Evolutionary conservation across 2,797 vertebrate genomes (phyloP).

Genomic region (Chaunax sp.): DNA sequence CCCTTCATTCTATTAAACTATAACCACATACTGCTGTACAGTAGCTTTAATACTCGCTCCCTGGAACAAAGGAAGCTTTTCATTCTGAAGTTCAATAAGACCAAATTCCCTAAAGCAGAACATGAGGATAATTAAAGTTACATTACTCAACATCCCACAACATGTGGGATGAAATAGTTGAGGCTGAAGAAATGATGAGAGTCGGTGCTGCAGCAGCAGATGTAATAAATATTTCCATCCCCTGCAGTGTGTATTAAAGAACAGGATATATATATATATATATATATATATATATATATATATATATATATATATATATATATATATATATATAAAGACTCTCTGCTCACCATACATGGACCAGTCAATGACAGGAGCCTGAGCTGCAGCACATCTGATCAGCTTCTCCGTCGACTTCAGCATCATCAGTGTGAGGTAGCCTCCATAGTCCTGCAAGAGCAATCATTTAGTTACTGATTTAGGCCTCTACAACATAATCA

Average conservation of each 20-base stretch:
- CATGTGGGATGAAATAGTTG: constrained; percentile 13
- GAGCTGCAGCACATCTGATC: constrained; percentile 90
- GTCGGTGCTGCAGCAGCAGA: constrained; percentile 2
- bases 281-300: no score
- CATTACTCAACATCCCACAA: constrained; percentile 31
- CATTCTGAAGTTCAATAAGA: constrained; percentile 45
- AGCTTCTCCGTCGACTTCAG: constrained; percentile 90
- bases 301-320: no score
- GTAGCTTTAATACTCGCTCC: neutral
- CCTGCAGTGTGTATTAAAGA: neutral
- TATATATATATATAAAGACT: neutral
- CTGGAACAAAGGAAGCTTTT: constrained; percentile 19
- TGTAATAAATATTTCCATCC: constrained; percentile 28
- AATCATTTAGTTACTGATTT: no score
- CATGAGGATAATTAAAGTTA: constrained; percentile 50
- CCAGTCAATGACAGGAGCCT: constrained; percentile 93
- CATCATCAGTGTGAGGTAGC: constrained; percentile 91
- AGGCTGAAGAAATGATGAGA: neutral
- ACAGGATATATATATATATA: no score
- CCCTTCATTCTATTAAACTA: constrained; percentile 15
- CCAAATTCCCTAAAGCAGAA: constrained; percentile 38
- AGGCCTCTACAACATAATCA: no score
- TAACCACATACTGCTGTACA: constrained; percentile 21
- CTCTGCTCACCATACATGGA: constrained; percentile 88
- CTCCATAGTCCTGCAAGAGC: constrained; percentile 90